Evolutionary conservation across 30 jellyfish, hydroid and myxozoan genomes (phyloP).

Genomic region (Aurelia sp.): DNA sequence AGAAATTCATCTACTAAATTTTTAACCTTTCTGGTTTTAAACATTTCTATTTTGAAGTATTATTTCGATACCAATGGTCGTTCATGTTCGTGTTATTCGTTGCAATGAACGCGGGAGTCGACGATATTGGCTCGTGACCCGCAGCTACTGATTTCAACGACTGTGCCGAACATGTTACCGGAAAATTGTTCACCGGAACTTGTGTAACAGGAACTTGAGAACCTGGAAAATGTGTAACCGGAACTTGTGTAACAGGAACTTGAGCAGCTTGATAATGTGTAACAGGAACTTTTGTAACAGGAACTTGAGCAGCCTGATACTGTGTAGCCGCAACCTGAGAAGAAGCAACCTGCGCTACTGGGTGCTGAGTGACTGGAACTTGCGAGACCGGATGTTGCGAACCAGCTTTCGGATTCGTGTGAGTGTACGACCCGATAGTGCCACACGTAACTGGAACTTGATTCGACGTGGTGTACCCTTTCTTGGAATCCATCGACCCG

Average conservation of each 20-base stretch:
- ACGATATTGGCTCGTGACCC: constrained; percentile 39
- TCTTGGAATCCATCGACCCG: constrained; percentile 19
- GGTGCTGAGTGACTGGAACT: neutral
- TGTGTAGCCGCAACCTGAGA: constrained; percentile 5
- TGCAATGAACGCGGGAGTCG: constrained; percentile 33
- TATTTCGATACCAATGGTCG: constrained; percentile 49
- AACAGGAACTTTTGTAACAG: neutral
- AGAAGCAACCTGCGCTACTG: neutral
- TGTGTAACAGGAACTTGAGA: constrained; percentile 48
- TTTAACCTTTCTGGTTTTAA: constrained; percentile 46
- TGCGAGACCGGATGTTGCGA: neutral
- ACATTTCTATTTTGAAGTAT: constrained; percentile 28
- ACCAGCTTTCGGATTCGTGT: constrained; percentile 4
- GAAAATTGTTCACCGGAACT: constrained; percentile 50
- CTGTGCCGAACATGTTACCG: constrained; percentile 72
- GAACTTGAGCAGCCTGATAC: no score
- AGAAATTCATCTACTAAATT: constrained; percentile 50
- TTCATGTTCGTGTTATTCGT: constrained; percentile 2
- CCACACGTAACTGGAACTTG: constrained; percentile 31
- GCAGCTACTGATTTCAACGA: constrained; percentile 46
- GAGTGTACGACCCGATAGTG: constrained; percentile 5
- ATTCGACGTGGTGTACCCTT: constrained; percentile 21
- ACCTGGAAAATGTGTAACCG: constrained; percentile 29
- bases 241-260: constrained; percentile 17
- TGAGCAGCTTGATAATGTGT: neutral